phyloP scores from a whole-genome alignment of 2,888 invertebrate species.

The Rutpela maculata region DNA sequence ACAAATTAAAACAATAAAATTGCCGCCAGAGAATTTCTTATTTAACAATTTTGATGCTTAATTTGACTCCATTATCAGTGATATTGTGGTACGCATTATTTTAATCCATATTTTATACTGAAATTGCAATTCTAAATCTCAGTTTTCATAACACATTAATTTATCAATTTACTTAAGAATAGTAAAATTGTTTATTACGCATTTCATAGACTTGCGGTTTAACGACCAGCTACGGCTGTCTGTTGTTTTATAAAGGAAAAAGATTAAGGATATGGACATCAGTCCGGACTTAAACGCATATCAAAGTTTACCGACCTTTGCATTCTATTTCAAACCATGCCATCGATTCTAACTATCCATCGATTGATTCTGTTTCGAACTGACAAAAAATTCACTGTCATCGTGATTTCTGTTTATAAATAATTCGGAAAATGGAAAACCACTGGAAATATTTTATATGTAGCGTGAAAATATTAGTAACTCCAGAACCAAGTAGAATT shows the following conservation, averaged over 20 bases:
- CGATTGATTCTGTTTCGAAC: not conserved
- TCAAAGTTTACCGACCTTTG: conserved; percentile 28
- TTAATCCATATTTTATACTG: too few relatives aligned
- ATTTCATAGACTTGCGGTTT: conserved; percentile 2
- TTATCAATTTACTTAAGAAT: not conserved
- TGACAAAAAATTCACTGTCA: not conserved
- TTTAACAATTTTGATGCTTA: too few relatives aligned
- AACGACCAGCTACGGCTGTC: not conserved
- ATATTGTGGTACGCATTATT: too few relatives aligned
- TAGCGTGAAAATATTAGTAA: too few relatives aligned
- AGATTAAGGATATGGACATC: conserved; percentile 7
- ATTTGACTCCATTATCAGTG: too few relatives aligned
- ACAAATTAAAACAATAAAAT: too few relatives aligned
- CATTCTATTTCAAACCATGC: conserved; percentile 6
- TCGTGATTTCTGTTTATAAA: not conserved
- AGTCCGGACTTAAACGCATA: not conserved
- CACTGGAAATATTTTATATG: too few relatives aligned
- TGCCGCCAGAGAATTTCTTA: too few relatives aligned
- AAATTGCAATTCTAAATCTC: too few relatives aligned
- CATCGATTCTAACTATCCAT: conserved; percentile 8
- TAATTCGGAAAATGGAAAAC: not conserved
- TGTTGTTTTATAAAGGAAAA: conserved; percentile 4
- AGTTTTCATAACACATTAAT: not conserved
- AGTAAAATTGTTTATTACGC: conserved; percentile 16
- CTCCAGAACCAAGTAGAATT: too few relatives aligned